Evolutionary conservation across 2,797 vertebrate species (phyloP), one percentile per base, ranked within the genome.

Genomic region (Tragelaphus oryx): DNA sequence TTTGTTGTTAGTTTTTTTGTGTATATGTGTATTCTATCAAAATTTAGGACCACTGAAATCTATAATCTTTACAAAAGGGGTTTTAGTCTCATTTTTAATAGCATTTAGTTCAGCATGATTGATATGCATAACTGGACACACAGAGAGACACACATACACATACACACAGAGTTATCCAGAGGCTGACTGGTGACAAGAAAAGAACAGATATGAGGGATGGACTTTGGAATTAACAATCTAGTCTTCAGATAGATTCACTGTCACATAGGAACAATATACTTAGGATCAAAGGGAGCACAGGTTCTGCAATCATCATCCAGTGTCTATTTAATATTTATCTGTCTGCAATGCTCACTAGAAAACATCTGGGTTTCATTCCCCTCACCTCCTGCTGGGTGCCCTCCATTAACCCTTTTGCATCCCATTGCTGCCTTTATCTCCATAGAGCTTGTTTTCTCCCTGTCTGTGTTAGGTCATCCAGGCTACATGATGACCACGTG

Each of bases 291-390:
- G 93, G 97, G 93, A 98, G 87, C 96, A 96, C 95, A 98, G 95
- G 55, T 97, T 96, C 81, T 96, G 44, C 95, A 94, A 82, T 97
- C 55, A 95, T 81, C 94, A 96, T 24, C 10, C 57, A 92, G 28
- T 80, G 86, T 86, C 57, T 57, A 96, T 95, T 97, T 97, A 91
- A 97, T 97, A 98, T 97, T 4, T 95, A 83, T 97, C 92, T 88
- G 82, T 97, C 97, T 97, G 74, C 37, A 92, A 41, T 60, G 41
- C 57, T 93, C 57, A 82, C 46, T 78, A 54, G 55, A 87, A 96
- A 90, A 88, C 20, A 86, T 87, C 76, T 96, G 50, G 13, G 22
- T 54, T 87, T 82, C 30, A 26, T 24, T 0, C 37, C 28, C 50
- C 14, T 93, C 65, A 54, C n/a, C 14, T 81, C 33, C 28, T 82